Evolutionary conservation across 2,113 vertebrate species (phyloP).

Genomic region (Pristiophorus japonicus): DNA sequence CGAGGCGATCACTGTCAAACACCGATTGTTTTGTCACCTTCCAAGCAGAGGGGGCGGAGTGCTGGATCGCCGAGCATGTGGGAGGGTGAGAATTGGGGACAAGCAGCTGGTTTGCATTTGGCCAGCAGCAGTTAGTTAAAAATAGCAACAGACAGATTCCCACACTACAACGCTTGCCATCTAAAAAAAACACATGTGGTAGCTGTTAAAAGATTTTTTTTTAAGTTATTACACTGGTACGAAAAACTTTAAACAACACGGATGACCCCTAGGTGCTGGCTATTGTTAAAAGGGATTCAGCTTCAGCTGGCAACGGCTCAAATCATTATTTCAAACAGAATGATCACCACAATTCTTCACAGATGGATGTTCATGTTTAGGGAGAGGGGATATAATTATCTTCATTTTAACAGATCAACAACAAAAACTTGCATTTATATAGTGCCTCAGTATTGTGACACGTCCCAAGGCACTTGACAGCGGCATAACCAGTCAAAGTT

Average conservation of each 20-base stretch:
- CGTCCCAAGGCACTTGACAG: no score
- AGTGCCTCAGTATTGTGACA: no score
- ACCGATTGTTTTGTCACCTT: neutral
- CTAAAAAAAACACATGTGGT: conserved; percentile 17
- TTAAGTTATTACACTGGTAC: neutral
- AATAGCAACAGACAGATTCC: conserved; percentile 11
- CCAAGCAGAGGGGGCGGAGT: no score
- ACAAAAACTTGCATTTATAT: no score
- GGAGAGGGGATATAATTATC: neutral
- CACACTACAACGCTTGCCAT: conserved; percentile 25
- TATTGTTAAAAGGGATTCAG: neutral
- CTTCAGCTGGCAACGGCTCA: neutral
- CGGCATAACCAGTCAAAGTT: no score
- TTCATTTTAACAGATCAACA: neutral
- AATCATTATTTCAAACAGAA: conserved; percentile 11
- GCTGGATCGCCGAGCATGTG: neutral
- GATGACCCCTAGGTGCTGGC: conserved; percentile 3
- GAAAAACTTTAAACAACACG: conserved; percentile 24
- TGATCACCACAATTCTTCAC: neutral
- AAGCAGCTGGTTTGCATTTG: neutral
- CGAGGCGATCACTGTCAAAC: neutral
- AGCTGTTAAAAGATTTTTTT: conserved; percentile 25
- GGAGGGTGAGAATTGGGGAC: neutral
- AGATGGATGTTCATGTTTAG: neutral
- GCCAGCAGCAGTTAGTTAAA: neutral